Percentiles rank a stretch among this genome's conserved stretches.
phyloP scores from a whole-genome alignment of 2,113 vertebrate species.

The Malurus alboscapulatus region DNA sequence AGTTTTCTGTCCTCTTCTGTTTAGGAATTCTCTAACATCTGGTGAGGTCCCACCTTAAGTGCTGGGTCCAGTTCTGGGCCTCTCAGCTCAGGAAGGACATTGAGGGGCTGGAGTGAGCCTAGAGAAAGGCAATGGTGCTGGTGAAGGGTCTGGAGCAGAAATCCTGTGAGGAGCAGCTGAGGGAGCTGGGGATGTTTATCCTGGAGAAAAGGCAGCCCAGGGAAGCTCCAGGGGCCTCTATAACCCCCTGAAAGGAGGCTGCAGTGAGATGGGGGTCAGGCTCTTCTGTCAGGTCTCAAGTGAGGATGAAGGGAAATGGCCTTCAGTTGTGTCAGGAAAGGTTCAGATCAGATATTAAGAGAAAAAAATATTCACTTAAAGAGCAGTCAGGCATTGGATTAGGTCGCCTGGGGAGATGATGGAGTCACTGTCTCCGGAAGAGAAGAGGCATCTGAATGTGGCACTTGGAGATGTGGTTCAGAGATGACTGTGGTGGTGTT shows the following conservation, averaged over 20 bases:
- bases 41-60: background rate
- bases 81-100: background rate
- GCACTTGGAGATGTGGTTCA: background rate
- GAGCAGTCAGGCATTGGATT: background rate
- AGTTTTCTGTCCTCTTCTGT: background rate
- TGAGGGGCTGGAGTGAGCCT: too few relatives aligned
- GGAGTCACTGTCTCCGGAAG: background rate
- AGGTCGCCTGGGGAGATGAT: background rate
- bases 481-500: background rate
- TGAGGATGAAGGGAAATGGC: background rate
- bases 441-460: background rate
- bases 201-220: background rate
- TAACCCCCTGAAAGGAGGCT: background rate
- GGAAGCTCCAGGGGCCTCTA: too few relatives aligned
- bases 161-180: rapidly evolving
- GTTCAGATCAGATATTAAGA: background rate
- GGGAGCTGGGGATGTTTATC: background rate
- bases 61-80: background rate
- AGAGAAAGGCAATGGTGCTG: background rate
- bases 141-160: background rate
- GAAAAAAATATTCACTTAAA: background rate
- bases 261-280: background rate
- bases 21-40: background rate
- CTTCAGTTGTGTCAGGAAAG: background rate
- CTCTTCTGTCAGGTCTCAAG: background rate